These are phyloP conservation scores for Zele albiditarsus DNA, from an alignment of 2,888 invertebrate species.

Conservation along the genomic window DNA sequence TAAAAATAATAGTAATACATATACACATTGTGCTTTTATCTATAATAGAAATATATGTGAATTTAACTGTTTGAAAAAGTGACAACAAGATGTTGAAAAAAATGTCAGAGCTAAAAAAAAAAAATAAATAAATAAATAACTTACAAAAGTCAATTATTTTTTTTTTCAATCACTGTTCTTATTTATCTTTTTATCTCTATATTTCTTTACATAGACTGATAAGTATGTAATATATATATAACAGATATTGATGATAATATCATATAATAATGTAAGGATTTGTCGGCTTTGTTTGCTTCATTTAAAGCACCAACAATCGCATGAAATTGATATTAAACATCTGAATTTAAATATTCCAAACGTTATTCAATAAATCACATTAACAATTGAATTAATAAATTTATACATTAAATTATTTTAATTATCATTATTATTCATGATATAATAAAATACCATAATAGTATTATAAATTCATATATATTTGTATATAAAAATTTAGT, in stretches of 20 bases:
- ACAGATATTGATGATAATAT: not conserved
- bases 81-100: not conserved
- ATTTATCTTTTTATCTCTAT: not conserved
- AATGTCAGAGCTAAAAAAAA: not conserved
- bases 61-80: not conserved
- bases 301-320: not conserved
- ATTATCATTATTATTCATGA: not conserved
- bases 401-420: not conserved
- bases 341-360: not conserved
- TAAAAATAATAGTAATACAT: constrained; percentile 12
- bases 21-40: not conserved
- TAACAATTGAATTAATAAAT: not conserved
- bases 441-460: not conserved
- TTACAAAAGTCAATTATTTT: not conserved
- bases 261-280: not conserved
- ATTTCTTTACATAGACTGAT: not conserved
- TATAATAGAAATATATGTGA: not conserved
- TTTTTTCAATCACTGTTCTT: not conserved
- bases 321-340: not conserved
- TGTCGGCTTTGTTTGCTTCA: not conserved
- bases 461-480: not conserved
- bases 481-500: not conserved
- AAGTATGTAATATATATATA: not conserved
- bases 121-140: not conserved
- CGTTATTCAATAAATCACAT: not conserved